Percentiles rank a stretch among this genome's conserved stretches.
phyloP scores from a whole-genome alignment of 2,888 invertebrate species.

The Pyrochroa serraticornis region DNA sequence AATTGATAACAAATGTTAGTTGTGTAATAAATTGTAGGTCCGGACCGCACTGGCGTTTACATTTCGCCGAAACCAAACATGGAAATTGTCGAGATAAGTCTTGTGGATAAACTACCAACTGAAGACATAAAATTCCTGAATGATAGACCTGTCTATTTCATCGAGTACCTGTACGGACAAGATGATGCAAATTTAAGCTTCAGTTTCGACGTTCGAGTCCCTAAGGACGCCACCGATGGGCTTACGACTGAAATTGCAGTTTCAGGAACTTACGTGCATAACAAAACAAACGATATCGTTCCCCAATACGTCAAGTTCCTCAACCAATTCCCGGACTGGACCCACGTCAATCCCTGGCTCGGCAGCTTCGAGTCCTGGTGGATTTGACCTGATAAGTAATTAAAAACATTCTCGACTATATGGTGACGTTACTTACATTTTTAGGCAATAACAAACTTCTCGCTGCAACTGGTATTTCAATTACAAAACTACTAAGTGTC shows the following conservation, averaged over 20 bases:
- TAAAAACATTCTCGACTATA: no score
- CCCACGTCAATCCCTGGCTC: constrained; percentile 60
- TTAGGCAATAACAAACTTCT: no score
- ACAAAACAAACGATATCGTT: constrained; percentile 54
- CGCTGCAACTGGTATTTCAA: no score
- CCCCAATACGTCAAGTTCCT: constrained; percentile 57
- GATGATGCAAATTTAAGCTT: constrained; percentile 40
- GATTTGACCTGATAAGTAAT: neutral
- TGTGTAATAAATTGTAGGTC: constrained; percentile 36
- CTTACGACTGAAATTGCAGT: constrained; percentile 54
- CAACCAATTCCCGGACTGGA: constrained; percentile 61
- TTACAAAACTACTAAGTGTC: no score
- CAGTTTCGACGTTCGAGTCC: constrained; percentile 43
- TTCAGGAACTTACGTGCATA: constrained; percentile 59
- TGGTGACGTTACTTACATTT: no score
- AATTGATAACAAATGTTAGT: no score
- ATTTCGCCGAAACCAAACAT: constrained; percentile 64
- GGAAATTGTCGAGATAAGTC: constrained; percentile 61
- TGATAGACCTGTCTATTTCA: constrained; percentile 43
- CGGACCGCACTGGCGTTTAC: constrained; percentile 68
- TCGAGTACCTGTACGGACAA: constrained; percentile 45
- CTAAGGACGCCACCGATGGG: constrained; percentile 33
- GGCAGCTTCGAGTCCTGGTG: constrained; percentile 55
- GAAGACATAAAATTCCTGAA: constrained; percentile 30
- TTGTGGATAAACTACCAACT: constrained; percentile 52